phyloP scores from a whole-genome alignment of 2,113 vertebrate genomes.

The Sturnus vulgaris region DNA sequence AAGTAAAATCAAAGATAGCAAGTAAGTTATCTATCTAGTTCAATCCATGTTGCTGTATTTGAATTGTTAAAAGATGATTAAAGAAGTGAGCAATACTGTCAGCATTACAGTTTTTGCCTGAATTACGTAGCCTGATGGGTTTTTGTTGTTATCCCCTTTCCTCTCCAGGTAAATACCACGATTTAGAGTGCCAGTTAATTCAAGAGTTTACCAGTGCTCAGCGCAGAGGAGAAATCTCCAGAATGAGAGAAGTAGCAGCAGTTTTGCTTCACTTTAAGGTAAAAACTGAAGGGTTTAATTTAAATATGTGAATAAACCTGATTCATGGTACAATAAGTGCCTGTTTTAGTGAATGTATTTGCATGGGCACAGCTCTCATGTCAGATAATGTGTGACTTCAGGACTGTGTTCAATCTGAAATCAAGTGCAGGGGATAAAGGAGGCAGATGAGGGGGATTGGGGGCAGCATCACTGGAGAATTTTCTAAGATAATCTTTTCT shows the following conservation, averaged over 20 bases:
- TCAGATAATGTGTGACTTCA: neutral
- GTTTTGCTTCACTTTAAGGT: constrained; percentile 99
- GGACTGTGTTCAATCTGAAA: neutral
- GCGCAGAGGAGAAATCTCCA: constrained; percentile 89
- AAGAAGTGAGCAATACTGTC: neutral
- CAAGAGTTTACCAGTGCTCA: constrained; percentile 97
- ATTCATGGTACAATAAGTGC: fast-evolving
- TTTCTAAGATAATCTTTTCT: neutral
- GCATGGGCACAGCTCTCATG: fast-evolving
- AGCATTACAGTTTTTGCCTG: neutral
- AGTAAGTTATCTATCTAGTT: constrained; percentile 80
- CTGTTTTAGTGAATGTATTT: neutral
- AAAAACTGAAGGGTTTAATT: constrained; percentile 12
- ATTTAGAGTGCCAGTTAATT: constrained; percentile 96
- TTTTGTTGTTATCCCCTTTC: constrained; percentile 41
- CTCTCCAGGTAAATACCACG: constrained; percentile 95
- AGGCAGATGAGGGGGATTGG: neutral
- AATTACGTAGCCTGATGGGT: neutral
- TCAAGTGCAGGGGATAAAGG: neutral
- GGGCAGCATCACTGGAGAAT: neutral
- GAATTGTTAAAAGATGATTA: constrained; percentile 23
- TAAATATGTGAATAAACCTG: neutral
- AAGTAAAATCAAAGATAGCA: constrained; percentile 99
- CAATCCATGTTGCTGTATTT: constrained; percentile 13
- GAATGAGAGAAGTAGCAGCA: constrained; percentile 97